phyloP scores from a whole-genome alignment of 2,113 vertebrate species.

The Bos indicus region DNA sequence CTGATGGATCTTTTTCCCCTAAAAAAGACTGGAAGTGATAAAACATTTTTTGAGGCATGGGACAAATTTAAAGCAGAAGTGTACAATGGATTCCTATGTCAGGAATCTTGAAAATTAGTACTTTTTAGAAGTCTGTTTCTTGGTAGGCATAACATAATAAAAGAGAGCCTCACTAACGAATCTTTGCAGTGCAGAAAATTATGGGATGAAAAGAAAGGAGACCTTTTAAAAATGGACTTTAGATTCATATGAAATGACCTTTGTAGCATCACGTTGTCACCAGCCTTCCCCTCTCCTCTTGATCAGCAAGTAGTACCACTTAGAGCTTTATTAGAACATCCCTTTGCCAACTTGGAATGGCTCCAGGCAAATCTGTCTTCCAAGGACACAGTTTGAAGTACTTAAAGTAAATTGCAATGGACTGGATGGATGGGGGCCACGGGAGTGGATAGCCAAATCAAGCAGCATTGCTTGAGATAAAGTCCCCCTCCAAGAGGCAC shows the following conservation, averaged over 20 bases:
- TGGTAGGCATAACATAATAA: not conserved
- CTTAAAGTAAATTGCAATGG: conserved; percentile 71
- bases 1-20: not conserved
- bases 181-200: conserved; percentile 21
- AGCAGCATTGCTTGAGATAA: not conserved
- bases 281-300: conserved; percentile 71
- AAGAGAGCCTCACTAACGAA: not conserved
- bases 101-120: conserved; percentile 5
- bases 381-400: conserved; percentile 78
- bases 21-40: not conserved
- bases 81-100: not conserved
- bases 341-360: conserved; percentile 75
- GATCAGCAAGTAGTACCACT: conserved; percentile 74
- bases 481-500: not conserved
- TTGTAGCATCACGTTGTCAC: conserved; percentile 68
- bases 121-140: conserved; percentile 21
- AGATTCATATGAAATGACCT: conserved; percentile 61
- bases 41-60: not conserved
- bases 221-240: conserved; percentile 50
- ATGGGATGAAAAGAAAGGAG: conserved; percentile 35
- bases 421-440: conserved; percentile 55
- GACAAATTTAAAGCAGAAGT: conserved; percentile 7
- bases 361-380: conserved; percentile 77
- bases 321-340: conserved; percentile 75
- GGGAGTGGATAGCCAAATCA: conserved; percentile 45